Percentiles rank a stretch among this genome's conserved stretches.
These are phyloP conservation scores for Nomada ferruginata DNA, from an alignment of 2,888 invertebrate species.

Conservation along the genomic window DNA sequence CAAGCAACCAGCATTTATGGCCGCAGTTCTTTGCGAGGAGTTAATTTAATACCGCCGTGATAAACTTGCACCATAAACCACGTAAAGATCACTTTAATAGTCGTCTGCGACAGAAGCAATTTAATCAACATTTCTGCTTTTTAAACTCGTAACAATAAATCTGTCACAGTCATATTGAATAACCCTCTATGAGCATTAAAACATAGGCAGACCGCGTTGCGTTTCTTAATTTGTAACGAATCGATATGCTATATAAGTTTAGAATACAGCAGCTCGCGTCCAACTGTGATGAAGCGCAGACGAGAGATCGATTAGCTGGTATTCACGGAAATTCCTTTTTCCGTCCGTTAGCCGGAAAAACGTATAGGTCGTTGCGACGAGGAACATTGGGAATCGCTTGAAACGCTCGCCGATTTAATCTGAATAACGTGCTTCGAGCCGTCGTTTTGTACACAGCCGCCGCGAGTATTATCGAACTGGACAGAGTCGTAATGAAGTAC, in stretches of 20 bases:
- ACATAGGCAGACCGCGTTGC: not conserved
- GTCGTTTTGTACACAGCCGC: not conserved
- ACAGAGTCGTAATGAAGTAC: not conserved
- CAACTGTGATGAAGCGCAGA: too few species aligned
- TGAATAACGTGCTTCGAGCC: not conserved
- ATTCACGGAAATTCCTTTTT: slow-evolving; percentile 2
- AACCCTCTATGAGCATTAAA: not conserved
- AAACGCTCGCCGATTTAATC: too few species aligned
- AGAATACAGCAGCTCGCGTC: not conserved
- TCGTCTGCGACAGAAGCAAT: slow-evolving; percentile 7
- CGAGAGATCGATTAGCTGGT: not conserved
- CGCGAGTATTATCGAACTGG: not conserved
- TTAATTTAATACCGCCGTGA: not conserved
- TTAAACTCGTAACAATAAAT: too few species aligned
- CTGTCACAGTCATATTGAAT: too few species aligned
- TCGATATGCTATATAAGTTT: not conserved
- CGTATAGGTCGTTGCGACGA: too few species aligned
- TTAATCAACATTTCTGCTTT: not conserved
- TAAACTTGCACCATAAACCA: not conserved
- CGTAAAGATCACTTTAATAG: not conserved
- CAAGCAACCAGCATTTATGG: not conserved
- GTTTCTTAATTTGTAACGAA: not conserved
- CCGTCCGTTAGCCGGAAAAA: too few species aligned
- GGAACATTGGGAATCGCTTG: too few species aligned
- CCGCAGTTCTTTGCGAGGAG: not conserved